Evolutionary conservation across 2,888 invertebrate genomes (phyloP).

Genomic region (Clunio marinus): DNA sequence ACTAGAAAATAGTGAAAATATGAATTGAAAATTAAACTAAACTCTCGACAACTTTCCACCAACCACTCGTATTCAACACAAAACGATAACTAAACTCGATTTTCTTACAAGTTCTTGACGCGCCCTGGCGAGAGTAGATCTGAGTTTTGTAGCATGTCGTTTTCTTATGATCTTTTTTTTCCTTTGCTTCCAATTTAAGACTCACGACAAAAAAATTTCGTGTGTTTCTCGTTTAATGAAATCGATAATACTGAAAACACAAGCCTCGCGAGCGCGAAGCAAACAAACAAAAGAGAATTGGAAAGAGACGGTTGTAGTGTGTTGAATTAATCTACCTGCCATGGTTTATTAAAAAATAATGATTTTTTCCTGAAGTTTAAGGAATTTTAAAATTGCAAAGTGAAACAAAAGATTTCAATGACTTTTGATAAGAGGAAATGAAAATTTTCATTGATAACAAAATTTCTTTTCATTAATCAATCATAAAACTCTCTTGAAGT

Average conservation of each 20-base stretch:
- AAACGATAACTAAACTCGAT: slow-evolving; percentile 22
- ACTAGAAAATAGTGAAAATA: neutral
- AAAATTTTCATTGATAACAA: neutral
- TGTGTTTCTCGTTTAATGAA: slow-evolving; percentile 20
- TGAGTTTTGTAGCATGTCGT: slow-evolving; percentile 34
- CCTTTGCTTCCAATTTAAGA: neutral
- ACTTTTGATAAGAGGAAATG: neutral
- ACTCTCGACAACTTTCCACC: neutral
- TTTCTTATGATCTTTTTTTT: slow-evolving; percentile 1
- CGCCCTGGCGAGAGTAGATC: slow-evolving; percentile 38
- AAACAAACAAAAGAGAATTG: neutral
- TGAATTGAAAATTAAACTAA: neutral
- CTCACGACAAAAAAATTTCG: neutral
- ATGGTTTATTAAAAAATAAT: neutral
- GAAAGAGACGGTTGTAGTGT: neutral
- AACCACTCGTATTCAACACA: slow-evolving; percentile 11
- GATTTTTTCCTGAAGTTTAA: too few relatives aligned
- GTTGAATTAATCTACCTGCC: neutral
- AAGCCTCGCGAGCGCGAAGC: slow-evolving; percentile 19
- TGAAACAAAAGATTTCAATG: slow-evolving; percentile 35
- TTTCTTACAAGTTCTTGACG: slow-evolving; percentile 37
- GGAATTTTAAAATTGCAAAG: neutral
- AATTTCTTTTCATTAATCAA: neutral
- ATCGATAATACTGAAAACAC: slow-evolving; percentile 31
- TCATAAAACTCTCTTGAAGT: too few relatives aligned